Evolutionary conservation across 2,888 invertebrate genomes (phyloP), one percentile per base, ranked within the genome.

Genomic region (Elmis aenea): DNA sequence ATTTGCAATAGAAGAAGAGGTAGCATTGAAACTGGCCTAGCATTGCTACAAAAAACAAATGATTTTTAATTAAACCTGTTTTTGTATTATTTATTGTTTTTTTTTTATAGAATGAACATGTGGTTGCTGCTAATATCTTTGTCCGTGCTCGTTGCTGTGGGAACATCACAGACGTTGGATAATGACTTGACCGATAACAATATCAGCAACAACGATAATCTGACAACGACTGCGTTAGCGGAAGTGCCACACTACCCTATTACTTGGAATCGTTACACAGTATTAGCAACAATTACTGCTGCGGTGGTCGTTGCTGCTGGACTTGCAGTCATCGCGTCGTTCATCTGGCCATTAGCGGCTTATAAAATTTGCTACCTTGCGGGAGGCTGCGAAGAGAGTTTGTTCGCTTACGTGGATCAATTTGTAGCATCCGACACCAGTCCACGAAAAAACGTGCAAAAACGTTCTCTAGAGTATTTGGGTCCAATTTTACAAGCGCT

Each of bases 281-380:
- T 54, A 26, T 36, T 51, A 30, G 54, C 50, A 8, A 51, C 55
- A 12, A 47, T 43, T 24, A 45, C 52, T 5, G 58, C 54, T 5
- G 40, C 55, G 20, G 54, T 61, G n/a, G 51, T 54, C 6, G 56
- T 55, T 8, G 53, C 55, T 23, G 50, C 52, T 20, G 58, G 60
- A 10, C 38, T 62, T 33, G 46, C 50, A 3, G 46, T 54, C 3
- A 13, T 59, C 13, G 26, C 54, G 20, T 53, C 57, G 0, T 46
- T 63, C 9, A 51, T 59, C 26, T 52, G 58, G 29, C 64, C 64
- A 3, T 23, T 63, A 28, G 45, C 59, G 33, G 49, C 57, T 6
- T 64, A 61, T 50, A 62, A 61, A 45, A 40, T 65, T 13, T 66
- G 66, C 40, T 63, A 59, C 38, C 32, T 61, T 13, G 45, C 64